phyloP scores from a whole-genome alignment of 2,113 vertebrate species.

The Hypocryptadius cinnamomeus region DNA sequence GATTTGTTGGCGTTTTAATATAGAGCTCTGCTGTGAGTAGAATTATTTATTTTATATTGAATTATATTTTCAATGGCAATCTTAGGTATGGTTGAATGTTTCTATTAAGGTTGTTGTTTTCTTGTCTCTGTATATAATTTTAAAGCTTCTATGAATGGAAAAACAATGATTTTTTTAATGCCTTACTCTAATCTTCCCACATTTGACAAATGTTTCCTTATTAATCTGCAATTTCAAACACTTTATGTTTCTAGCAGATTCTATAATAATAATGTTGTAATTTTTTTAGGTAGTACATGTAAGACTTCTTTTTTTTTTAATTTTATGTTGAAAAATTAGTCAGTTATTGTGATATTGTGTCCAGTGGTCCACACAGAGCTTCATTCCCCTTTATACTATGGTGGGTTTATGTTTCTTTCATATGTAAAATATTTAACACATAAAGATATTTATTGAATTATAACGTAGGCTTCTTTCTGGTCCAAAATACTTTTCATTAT shows the following conservation, averaged over 20 bases:
- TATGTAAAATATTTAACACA: background rate
- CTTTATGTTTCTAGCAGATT: background rate
- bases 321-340: background rate
- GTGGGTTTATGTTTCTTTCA: rapidly evolving
- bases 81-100: background rate
- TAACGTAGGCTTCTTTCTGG: background rate
- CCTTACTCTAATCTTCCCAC: background rate
- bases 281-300: background rate
- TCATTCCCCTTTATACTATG: background rate
- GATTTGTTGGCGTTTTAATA: slow-evolving; percentile 77
- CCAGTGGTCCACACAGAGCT: background rate
- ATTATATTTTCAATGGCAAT: slow-evolving; percentile 53
- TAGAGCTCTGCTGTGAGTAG: slow-evolving; percentile 70
- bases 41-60: slow-evolving; percentile 71
- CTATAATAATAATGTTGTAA: background rate
- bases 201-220: background rate
- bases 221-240: background rate
- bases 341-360: background rate
- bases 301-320: background rate
- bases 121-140: background rate
- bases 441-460: background rate
- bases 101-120: background rate
- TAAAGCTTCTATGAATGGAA: background rate
- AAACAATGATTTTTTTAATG: background rate
- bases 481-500: background rate